Percentiles rank a stretch among this genome's conserved stretches.
Evolutionary conservation across 1,140 invertebrate species (phyloP).

Genomic region (Pogonomyrmex californicus): DNA sequence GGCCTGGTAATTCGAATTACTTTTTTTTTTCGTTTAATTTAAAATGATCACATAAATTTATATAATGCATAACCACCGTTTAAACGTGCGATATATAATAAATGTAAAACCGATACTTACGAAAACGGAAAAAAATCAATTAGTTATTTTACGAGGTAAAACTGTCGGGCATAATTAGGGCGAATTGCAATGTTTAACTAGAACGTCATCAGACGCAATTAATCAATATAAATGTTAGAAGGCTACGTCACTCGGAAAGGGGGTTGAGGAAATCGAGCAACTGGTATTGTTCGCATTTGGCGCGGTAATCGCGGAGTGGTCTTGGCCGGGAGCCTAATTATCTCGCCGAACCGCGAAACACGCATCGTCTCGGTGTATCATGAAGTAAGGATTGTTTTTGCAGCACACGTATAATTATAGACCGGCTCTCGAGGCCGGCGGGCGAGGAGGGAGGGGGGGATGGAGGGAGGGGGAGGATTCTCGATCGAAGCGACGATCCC

Average conservation of each 20-base stretch:
- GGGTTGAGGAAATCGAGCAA: neutral
- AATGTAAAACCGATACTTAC: neutral
- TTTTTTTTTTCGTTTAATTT: constrained; percentile 11
- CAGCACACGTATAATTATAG: constrained; percentile 77
- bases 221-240: neutral
- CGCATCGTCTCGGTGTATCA: constrained; percentile 72
- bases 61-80: neutral
- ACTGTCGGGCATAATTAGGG: neutral
- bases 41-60: neutral
- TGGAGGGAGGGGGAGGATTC: too few relatives aligned
- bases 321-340: constrained; percentile 79
- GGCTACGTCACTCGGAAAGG: too few relatives aligned
- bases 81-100: too few relatives aligned
- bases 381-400: constrained; percentile 79
- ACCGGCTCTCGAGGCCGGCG: constrained; percentile 49
- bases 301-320: constrained; percentile 49
- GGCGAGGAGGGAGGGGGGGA: too few relatives aligned
- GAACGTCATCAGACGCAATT: neutral
- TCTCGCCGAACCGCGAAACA: constrained; percentile 77
- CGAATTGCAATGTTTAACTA: constrained; percentile 24
- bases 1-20: neutral
- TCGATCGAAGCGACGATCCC: constrained; percentile 60
- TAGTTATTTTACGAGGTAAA: neutral
- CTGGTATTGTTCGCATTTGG: constrained; percentile 67
- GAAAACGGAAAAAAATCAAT: neutral